phyloP scores from a whole-genome alignment of 2,113 vertebrate genomes.

The Oxyruncus cristatus region DNA sequence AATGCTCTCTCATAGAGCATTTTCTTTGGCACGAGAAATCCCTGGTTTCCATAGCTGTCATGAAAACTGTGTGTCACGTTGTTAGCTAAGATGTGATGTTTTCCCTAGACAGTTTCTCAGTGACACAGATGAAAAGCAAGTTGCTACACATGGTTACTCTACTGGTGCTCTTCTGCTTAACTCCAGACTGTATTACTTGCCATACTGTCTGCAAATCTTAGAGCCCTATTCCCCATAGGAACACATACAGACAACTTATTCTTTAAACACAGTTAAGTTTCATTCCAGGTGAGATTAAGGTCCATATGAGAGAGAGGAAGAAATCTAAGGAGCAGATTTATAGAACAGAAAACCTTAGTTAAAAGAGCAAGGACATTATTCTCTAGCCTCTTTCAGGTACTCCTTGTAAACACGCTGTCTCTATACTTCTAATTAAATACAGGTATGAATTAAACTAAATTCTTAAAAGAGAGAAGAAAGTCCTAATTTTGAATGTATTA shows the following conservation, averaged over 20 bases:
- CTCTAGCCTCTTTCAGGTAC: not conserved
- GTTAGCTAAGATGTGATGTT: not conserved
- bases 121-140: not conserved
- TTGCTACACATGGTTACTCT: not conserved
- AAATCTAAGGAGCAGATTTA: not conserved
- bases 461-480: not conserved
- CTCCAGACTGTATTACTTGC: not conserved
- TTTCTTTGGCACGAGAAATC: not conserved
- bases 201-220: not conserved
- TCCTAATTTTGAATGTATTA: not conserved
- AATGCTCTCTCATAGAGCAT: not conserved
- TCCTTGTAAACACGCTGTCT: not conserved
- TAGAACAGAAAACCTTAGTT: not conserved
- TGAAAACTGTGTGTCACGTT: not conserved
- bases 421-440: not conserved
- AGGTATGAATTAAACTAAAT: not conserved
- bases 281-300: not conserved
- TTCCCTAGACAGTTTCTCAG: not conserved
- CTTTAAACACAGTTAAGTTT: not conserved
- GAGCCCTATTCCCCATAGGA: not conserved
- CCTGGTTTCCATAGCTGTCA: not conserved
- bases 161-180: not conserved
- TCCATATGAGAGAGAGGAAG: not conserved
- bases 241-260: not conserved
- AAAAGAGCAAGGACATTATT: not conserved